Evolutionary conservation across 2,113 vertebrate genomes (phyloP).

Genomic region (Oreochromis niloticus): DNA sequence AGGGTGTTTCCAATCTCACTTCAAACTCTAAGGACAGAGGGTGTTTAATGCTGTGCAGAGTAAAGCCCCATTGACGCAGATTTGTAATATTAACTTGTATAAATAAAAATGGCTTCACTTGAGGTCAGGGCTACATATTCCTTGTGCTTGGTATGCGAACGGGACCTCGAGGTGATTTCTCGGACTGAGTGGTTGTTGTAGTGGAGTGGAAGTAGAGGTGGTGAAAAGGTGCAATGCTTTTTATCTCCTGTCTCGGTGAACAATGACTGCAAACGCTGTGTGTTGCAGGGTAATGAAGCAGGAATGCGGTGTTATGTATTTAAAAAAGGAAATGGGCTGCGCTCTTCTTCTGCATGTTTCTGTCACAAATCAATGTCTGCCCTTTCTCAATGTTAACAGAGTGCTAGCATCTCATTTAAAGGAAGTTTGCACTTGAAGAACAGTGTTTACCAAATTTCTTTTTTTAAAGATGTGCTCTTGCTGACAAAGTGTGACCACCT

Average conservation of each 20-base stretch:
- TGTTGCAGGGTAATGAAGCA: background rate
- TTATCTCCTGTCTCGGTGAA: background rate
- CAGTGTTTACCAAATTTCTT: background rate
- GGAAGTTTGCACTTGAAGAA: background rate
- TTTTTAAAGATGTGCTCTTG: background rate
- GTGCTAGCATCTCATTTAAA: background rate
- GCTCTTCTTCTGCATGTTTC: background rate
- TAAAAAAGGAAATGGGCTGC: background rate
- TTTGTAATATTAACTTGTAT: background rate
- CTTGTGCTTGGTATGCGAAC: background rate
- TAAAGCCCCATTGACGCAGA: background rate
- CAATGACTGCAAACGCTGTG: background rate
- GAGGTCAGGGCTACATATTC: background rate
- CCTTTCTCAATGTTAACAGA: background rate
- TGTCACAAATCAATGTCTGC: background rate
- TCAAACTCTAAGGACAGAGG: background rate
- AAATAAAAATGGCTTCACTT: background rate
- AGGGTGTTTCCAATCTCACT: background rate
- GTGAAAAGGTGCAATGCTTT: background rate
- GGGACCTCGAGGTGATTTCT: background rate
- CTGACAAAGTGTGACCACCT: background rate
- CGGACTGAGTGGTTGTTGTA: background rate
- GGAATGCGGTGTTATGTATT: background rate
- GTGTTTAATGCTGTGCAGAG: background rate
- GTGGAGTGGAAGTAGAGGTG: background rate